These are phyloP conservation scores for Atherinomorus stipes DNA, from an alignment of 2,113 vertebrate genomes.

Conservation along the genomic window DNA sequence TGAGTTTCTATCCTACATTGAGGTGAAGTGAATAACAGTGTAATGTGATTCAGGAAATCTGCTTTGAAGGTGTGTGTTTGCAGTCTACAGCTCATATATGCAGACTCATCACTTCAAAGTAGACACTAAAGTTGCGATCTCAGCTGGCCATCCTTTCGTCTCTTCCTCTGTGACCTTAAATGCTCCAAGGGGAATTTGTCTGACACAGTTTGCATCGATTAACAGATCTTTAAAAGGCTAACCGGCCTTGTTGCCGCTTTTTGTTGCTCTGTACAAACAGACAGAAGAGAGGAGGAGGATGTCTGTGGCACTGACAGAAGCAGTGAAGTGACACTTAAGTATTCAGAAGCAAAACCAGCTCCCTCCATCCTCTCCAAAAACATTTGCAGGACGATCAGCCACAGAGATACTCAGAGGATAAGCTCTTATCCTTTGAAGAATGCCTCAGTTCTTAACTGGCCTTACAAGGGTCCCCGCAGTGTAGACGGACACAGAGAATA, in stretches of 20 bases:
- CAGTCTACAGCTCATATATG: background rate
- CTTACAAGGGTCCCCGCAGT: constrained; percentile 29
- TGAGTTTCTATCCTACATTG: constrained; percentile 49
- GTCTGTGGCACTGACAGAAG: constrained; percentile 36
- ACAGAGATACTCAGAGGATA: constrained; percentile 52
- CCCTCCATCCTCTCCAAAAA: constrained; percentile 40
- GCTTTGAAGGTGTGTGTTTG: background rate
- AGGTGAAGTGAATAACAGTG: background rate
- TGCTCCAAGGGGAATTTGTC: constrained; percentile 32
- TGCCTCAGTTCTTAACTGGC: constrained; percentile 53
- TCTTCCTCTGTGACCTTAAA: constrained; percentile 52
- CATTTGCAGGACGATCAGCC: constrained; percentile 51
- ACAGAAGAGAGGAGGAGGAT: constrained; percentile 11
- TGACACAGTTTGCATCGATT: constrained; percentile 52
- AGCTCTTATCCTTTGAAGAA: constrained; percentile 67
- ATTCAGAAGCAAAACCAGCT: constrained; percentile 40
- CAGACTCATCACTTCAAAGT: constrained; percentile 6
- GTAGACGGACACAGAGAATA: constrained; percentile 39
- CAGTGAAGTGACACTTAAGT: constrained; percentile 58
- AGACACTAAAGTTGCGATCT: constrained; percentile 27
- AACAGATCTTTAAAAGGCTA: constrained; percentile 48
- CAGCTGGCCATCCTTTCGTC: constrained; percentile 13
- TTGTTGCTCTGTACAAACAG: constrained; percentile 31
- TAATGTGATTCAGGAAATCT: background rate
- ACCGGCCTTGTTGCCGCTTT: constrained; percentile 39